Evolutionary conservation across 2,888 invertebrate species (phyloP), one percentile per base, ranked within the genome.

Genomic region (Isoperla grammatica): DNA sequence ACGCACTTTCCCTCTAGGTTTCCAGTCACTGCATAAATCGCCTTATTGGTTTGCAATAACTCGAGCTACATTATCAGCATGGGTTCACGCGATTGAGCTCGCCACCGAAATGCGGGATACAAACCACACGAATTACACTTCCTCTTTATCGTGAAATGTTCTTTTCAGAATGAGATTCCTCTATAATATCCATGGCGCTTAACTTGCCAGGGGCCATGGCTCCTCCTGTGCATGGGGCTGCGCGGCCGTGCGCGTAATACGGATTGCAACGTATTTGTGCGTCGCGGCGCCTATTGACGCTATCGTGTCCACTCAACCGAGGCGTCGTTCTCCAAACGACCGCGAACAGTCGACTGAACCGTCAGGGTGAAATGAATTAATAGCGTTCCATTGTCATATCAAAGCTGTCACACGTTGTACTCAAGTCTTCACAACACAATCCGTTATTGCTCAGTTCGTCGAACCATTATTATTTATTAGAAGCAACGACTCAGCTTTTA

Each of bases 351-450:
- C 46, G 59, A 54, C 54, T 39, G n/a, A 22, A 49, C 49, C 48
- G 15, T 39, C 50, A 54, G 56, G 45, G 35, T 57, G 46, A 57
- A 60, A 60, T 60, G 60, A 60, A 56, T 56, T 60, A 60, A 60
- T 60, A 48, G 49, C 56, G 56, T 60, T 60, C 48, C 56, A 60
- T 60, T 60, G 60, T 60, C 39, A 29, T 29, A 29, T 29, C 29
- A 29, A 29, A 29, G 5, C 29, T 29, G 29, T 29, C 29, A 29
- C 8, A 29, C 29, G 4, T 6, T 8, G 29, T 29, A n/a, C n/a
- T 29, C 29, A 29, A 29, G 29, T 29, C 29, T 4, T 29, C 29
- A 29, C 29, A 4, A 29, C 5, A 8, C 29, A 29, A 4, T 29
- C 29, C 29, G 29, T 29, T 29, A 29, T 29, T 29, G 29, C 29